A percentile compares a stretch with the other conserved stretches of the same genome.
Evolutionary conservation across 2,888 invertebrate genomes (phyloP).

Genomic region (Nomada flava): DNA sequence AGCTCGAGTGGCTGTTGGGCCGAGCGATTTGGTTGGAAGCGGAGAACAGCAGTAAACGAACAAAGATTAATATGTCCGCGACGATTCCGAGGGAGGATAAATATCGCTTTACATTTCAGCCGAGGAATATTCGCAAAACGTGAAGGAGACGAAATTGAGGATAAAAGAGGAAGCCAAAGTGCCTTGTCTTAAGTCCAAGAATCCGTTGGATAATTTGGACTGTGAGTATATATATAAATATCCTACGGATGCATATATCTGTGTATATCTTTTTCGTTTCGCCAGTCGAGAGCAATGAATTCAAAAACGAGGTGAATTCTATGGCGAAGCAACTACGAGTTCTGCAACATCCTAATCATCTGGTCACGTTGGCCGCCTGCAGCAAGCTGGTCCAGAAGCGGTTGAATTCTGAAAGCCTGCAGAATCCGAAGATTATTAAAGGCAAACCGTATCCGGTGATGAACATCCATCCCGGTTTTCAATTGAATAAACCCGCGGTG

Average conservation of each 20-base stretch:
- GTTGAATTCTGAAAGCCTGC: conserved; percentile 86
- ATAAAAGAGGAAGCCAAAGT: conserved; percentile 86
- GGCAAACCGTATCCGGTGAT: conserved; percentile 90
- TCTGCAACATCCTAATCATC: conserved; percentile 92
- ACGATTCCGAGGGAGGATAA: background rate
- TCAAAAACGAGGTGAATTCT: conserved; percentile 92
- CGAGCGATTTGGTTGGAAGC: conserved; percentile 94
- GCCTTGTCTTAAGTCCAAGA: conserved; percentile 91
- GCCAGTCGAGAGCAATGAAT: conserved; percentile 93
- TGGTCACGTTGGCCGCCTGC: conserved; percentile 90
- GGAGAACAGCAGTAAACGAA: conserved; percentile 89
- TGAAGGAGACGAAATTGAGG: conserved; percentile 87
- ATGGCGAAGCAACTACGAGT: conserved; percentile 93
- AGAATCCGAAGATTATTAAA: conserved; percentile 85
- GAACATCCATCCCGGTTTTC: conserved; percentile 88
- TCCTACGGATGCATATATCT: background rate
- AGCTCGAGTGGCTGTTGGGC: conserved; percentile 94
- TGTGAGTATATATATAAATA: conserved; percentile 87
- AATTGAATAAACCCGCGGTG: conserved; percentile 87
- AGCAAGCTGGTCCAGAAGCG: conserved; percentile 87
- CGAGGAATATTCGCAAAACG: conserved; percentile 88
- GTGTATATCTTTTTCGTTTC: conserved; percentile 61
- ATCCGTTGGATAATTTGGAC: conserved; percentile 94
- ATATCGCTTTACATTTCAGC: conserved; percentile 82
- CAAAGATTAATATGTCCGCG: background rate